phyloP scores from a whole-genome alignment of 2,888 invertebrate genomes.

The Ormia ochracea region DNA sequence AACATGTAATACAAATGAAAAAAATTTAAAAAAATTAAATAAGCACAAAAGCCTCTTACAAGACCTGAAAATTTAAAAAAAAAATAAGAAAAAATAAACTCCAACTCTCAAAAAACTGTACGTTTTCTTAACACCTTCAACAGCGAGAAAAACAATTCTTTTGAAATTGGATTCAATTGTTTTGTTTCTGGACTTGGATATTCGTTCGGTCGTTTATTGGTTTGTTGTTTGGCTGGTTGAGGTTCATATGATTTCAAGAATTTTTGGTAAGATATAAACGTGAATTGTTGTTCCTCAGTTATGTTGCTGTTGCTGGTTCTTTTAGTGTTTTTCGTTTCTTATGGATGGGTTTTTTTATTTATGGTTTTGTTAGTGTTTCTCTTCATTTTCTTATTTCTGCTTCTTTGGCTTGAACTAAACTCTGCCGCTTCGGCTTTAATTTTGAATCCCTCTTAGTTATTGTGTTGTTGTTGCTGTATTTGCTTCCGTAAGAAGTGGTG shows the following conservation, averaged over 20 bases:
- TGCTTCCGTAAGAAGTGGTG: constrained; percentile 39
- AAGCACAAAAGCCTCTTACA: constrained; percentile 52
- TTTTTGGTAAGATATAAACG: constrained; percentile 43
- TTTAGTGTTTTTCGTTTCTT: constrained; percentile 38
- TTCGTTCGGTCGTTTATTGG: background rate
- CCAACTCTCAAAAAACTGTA: constrained; percentile 45
- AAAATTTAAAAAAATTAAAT: constrained; percentile 22
- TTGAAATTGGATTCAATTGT: constrained; percentile 59
- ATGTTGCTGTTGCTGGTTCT: constrained; percentile 10
- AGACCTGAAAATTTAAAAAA: constrained; percentile 28
- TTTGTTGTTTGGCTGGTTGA: background rate
- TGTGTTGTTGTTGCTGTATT: background rate
- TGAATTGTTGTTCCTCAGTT: constrained; percentile 45
- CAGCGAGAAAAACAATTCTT: constrained; percentile 50
- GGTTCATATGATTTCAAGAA: background rate
- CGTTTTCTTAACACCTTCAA: constrained; percentile 60
- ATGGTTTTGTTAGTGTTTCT: constrained; percentile 15
- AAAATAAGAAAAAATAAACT: background rate
- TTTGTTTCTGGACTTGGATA: constrained; percentile 27
- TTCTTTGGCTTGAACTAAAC: constrained; percentile 28
- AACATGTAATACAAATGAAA: constrained; percentile 17
- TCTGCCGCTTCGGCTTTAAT: constrained; percentile 37
- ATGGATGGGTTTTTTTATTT: constrained; percentile 8
- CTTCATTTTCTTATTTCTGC: background rate
- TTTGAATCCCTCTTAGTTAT: constrained; percentile 1